A percentile compares a stretch with the other conserved stretches of the same genome.
Evolutionary conservation across 92 coral and sea anemone genomes (phyloP).

Genomic region (Micromussa lordhowensis): DNA sequence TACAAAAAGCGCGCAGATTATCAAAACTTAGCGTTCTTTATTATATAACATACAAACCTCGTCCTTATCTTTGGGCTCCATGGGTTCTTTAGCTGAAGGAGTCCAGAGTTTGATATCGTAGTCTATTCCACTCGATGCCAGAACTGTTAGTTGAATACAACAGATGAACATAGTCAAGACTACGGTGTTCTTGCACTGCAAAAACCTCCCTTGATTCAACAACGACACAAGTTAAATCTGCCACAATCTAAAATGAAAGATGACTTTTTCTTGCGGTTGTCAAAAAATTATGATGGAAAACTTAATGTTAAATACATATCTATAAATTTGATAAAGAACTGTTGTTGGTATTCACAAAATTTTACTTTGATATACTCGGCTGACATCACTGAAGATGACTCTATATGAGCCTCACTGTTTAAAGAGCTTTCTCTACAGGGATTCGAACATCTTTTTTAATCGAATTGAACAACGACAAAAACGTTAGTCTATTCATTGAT

Average conservation of each 20-base stretch:
- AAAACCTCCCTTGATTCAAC: neutral
- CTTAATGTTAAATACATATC: too few species aligned
- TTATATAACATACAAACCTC: slow-evolving; percentile 65
- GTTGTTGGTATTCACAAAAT: too few species aligned
- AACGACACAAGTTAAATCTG: neutral
- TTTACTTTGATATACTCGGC: too few species aligned
- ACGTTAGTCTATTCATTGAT: too few species aligned
- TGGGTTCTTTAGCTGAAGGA: slow-evolving; percentile 76
- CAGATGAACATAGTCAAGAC: neutral
- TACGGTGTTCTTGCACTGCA: too few species aligned
- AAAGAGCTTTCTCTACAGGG: neutral
- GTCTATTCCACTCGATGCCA: slow-evolving; percentile 98
- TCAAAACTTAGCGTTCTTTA: neutral
- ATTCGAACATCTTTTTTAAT: neutral
- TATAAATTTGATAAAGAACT: too few species aligned
- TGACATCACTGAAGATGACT: neutral
- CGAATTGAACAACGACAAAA: neutral
- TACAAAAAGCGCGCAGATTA: neutral
- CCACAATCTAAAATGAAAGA: too few species aligned
- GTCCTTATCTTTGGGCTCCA: slow-evolving; percentile 64
- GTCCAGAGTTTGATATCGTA: slow-evolving; percentile 96
- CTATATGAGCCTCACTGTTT: neutral
- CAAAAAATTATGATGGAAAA: too few species aligned
- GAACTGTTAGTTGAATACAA: slow-evolving; percentile 51
- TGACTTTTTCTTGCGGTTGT: neutral